Base-by-base conservation (phyloP, 1,140 invertebrate species). In the Diorhabda carinulata region DNA sequence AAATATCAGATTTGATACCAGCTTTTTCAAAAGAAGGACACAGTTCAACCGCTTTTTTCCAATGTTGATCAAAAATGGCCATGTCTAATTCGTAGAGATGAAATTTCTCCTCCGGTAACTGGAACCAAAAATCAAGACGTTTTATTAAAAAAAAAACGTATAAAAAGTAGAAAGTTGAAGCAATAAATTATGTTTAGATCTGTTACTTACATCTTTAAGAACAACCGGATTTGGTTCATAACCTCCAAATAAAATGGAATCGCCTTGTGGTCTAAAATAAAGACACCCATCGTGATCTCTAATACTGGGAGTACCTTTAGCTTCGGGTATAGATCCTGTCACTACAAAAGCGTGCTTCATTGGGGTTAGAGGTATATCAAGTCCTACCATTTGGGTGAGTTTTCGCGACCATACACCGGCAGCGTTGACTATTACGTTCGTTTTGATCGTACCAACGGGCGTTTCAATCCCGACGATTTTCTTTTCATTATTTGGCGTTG, bases 331-430 rank as follows among this genome's bases (percentile, higher is more conserved):
- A 2, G 85, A 83, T 68, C 95, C 91, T 0, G 90, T 92, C 0
- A 96, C 87, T 4, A 96, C 88, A 74, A 96, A 97, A 0, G 94
- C 89, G 77, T 96, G 94, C 78, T 95, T 94, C 87, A 96, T 93
- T 0, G 92, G 87, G 43, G 90, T 81, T 25, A 95, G 72, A 0
- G 94, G 94, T 6, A 95, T 86, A 43, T 86, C 83, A 2, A 92
- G 77, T 2, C 90, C 91, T 25, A 89, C 88, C 81, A 90, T 88
- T 69, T 87, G 83, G 0, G 90, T 87, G 61, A 96, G 82, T 68
- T 89, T 85, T 41, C 88, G 86, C 2, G 92, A 89, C 94, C 94
- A 96, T 2, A 86, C 91, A 47, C 93, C 93, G 74, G 86, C 84
- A 70, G 90, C 90, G 76, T 93, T 94, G 3, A 94, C 85, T 25